Evolutionary conservation across 53 echinoderm and acorn worm species (phyloP), one percentile per base, ranked within the genome.

Genomic region (Echinometra lucunter): DNA sequence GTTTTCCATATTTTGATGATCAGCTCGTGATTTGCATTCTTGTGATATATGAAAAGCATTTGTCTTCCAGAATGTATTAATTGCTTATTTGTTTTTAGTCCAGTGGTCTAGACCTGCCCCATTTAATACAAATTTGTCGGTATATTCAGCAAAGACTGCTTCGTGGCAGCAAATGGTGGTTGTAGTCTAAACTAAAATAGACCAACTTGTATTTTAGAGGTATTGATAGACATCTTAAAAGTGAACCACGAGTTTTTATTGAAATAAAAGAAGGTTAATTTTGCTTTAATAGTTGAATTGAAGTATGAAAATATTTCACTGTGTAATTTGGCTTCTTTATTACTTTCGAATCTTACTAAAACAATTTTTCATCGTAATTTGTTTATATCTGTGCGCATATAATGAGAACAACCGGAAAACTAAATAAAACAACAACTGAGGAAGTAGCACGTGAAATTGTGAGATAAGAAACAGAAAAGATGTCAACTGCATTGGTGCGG

Each of bases 401-500:
- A 34, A 0, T 2, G 21, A 21, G 23, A 34, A 69, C 28, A 1
- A 69, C 1, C 69, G n/a, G n/a, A n/a, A n/a, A n/a, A n/a, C n/a
- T n/a, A n/a, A n/a, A n/a, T n/a, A n/a, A n/a, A n/a, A n/a, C n/a
- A n/a, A n/a, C n/a, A n/a, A n/a, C n/a, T n/a, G n/a, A n/a, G n/a
- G n/a, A n/a, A n/a, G n/a, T n/a, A n/a, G n/a, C n/a, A n/a, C n/a
- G n/a, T n/a, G n/a, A n/a, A n/a, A n/a, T n/a, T n/a, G n/a, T n/a
- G n/a, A n/a, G n/a, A n/a, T n/a, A n/a, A n/a, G n/a, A n/a, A n/a
- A n/a, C n/a, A n/a, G 13, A 0, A 15, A 75, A 42, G 42, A 95
- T 95, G 95, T 95, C 95, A 74, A 40, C 90, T 45, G 69, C 95
- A 8, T 37, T 95, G 44, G 95, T 95, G 35, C 89, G 95, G 19